Base-by-base conservation (phyloP, 2,888 invertebrate genomes). In the Andrena bucephala region DNA sequence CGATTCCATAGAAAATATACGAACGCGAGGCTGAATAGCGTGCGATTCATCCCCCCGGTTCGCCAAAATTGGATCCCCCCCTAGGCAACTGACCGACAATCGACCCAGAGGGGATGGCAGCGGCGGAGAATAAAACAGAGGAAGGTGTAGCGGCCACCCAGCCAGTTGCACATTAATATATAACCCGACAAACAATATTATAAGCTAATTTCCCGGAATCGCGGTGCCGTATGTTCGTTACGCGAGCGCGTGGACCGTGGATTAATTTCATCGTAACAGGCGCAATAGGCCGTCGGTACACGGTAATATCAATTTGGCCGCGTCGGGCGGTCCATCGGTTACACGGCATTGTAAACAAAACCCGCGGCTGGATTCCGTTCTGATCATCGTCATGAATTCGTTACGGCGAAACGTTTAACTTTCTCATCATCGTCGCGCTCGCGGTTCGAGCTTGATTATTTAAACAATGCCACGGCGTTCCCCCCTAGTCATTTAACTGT, bases 201-300 rank as follows among this genome's bases (percentile, higher is more conserved):
- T 62, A 77, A 80, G 74, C 77, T 74, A 83, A 85, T 85, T 77
- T 83, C 42, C 63, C 31, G 60, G 60, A 62, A 57, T 66, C 73
- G 65, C 33, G 72, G 24, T 50, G 66, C 27, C 57, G 63, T 67
- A n/a, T 33, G 70, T 66, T 69, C 69, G 73, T 71, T 75, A 63
- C 68, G 52, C 42, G 67, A 16, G 16, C 52, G 20, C 57, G 24
- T 29, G 52, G 62, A 3, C 24, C 27, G 63, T 70, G 36, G 65
- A 85, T 85, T 59, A 79, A 85, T 86, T 87, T 84, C 63, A 77
- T 65, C 70, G 76, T 27, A 62, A 68, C 52, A 50, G 68, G 63
- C 52, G 73, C 68, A 52, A 75, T 60, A 31, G 65, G 3, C n/a
- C 24, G 20, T 10, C 13, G 66, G 59, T 7, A 27, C 20, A 52